Evolutionary conservation across 1,140 invertebrate genomes (phyloP).

Genomic region (Zaprionus gabonicus): DNA sequence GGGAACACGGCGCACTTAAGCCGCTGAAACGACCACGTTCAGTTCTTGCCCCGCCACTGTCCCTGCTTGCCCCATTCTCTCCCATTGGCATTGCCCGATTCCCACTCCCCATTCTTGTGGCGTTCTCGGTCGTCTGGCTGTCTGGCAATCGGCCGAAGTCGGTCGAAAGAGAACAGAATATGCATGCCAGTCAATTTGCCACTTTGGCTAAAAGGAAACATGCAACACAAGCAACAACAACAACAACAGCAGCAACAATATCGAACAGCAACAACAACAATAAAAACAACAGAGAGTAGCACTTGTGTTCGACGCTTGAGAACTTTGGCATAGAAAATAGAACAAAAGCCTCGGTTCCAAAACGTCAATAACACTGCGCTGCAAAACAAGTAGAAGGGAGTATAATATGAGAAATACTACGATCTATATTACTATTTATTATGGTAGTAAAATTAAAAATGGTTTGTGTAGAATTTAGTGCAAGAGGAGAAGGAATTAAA

Average conservation of each 20-base stretch:
- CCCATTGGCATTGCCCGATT: neutral
- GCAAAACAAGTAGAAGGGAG: slow-evolving; percentile 6
- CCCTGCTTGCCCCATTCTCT: neutral
- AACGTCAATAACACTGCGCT: slow-evolving; percentile 67
- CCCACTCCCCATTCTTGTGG: neutral
- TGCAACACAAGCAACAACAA: slow-evolving; percentile 53
- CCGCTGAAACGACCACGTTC: slow-evolving; percentile 66
- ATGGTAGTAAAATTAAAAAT: no score
- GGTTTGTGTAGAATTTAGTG: no score
- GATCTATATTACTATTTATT: no score
- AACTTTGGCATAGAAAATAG: slow-evolving; percentile 68
- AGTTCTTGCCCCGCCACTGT: neutral
- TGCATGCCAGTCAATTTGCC: slow-evolving; percentile 83
- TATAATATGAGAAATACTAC: neutral
- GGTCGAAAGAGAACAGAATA: slow-evolving; percentile 47
- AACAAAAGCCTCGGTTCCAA: slow-evolving; percentile 71
- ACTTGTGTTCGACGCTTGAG: slow-evolving; percentile 68
- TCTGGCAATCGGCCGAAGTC: slow-evolving; percentile 55
- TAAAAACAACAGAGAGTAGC: slow-evolving; percentile 61
- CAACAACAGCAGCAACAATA: slow-evolving; percentile 60
- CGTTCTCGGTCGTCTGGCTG: slow-evolving; percentile 37
- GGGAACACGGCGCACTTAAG: slow-evolving; percentile 73
- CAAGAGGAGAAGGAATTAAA: no score
- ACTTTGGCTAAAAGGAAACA: slow-evolving; percentile 81
- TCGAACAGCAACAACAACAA: slow-evolving; percentile 42